These are phyloP conservation scores for Athalia rosae DNA, from an alignment of 2,888 invertebrate species.

Conservation along the genomic window DNA sequence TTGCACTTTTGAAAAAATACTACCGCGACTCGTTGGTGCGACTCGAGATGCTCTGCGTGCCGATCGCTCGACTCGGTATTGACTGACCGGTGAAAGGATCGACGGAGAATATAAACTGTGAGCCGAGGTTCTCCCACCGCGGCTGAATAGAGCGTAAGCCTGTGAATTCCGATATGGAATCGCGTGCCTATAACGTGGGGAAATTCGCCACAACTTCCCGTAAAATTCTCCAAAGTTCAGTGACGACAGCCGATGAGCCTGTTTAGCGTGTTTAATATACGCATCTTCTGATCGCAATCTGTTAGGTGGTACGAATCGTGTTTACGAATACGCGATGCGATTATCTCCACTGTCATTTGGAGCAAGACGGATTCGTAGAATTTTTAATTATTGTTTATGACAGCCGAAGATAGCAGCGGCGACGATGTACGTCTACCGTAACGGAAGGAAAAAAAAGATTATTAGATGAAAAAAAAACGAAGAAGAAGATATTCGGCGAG, in stretches of 20 bases:
- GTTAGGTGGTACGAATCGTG: not conserved
- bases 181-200: not conserved
- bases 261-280: not conserved
- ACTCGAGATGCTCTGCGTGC: not conserved
- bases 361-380: too few relatives aligned
- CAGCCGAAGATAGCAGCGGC: too few relatives aligned
- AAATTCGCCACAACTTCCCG: conserved; percentile 17
- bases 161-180: not conserved
- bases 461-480: too few relatives aligned
- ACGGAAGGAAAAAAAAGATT: not conserved
- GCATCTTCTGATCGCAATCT: not conserved
- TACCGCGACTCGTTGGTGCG: not conserved
- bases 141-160: not conserved
- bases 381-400: too few relatives aligned
- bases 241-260: not conserved
- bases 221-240: conserved; percentile 16
- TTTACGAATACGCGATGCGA: too few relatives aligned
- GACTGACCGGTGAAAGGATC: conserved; percentile 6
- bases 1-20: not conserved
- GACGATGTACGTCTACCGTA: too few relatives aligned
- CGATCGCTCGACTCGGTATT: not conserved
- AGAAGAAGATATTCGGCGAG: too few relatives aligned
- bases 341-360: too few relatives aligned
- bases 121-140: conserved; percentile 3
- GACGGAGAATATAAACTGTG: conserved; percentile 10